These are phyloP conservation scores for Columba janthina DNA, from an alignment of 2,113 vertebrate species.

Conservation along the genomic window DNA sequence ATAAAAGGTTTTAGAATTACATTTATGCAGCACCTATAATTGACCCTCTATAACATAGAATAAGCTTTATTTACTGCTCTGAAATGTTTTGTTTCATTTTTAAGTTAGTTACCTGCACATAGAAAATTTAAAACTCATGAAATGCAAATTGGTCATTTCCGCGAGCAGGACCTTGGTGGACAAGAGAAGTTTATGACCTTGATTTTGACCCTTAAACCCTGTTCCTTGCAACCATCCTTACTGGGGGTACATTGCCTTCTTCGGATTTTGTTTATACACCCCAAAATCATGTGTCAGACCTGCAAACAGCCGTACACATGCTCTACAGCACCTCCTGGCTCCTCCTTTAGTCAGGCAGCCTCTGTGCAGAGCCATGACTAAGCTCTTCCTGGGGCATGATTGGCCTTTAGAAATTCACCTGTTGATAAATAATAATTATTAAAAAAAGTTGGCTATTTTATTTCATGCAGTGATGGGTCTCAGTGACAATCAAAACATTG, in stretches of 20 bases:
- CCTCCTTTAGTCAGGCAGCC: not conserved
- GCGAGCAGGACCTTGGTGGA: not conserved
- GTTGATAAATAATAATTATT: not conserved
- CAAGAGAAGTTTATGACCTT: not conserved
- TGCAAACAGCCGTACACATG: not conserved
- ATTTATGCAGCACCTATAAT: not conserved
- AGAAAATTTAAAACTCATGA: not conserved
- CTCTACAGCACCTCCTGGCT: not conserved
- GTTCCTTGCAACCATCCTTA: not conserved
- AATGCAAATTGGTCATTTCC: not conserved
- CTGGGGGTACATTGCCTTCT: not conserved
- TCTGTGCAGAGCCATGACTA: not conserved
- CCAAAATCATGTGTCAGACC: not conserved
- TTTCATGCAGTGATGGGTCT: not conserved
- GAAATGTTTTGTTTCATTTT: not conserved
- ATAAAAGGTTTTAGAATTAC: not conserved
- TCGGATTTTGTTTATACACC: not conserved
- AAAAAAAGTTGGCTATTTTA: not conserved
- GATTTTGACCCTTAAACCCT: not conserved
- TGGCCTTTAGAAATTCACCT: not conserved
- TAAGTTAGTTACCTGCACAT: not conserved
- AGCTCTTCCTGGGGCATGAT: not conserved
- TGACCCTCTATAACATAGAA: not conserved
- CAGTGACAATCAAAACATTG: not conserved
- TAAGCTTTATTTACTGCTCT: not conserved